Evolutionary conservation across 2,113 vertebrate species (phyloP).

Genomic region (Pipra filicauda): DNA sequence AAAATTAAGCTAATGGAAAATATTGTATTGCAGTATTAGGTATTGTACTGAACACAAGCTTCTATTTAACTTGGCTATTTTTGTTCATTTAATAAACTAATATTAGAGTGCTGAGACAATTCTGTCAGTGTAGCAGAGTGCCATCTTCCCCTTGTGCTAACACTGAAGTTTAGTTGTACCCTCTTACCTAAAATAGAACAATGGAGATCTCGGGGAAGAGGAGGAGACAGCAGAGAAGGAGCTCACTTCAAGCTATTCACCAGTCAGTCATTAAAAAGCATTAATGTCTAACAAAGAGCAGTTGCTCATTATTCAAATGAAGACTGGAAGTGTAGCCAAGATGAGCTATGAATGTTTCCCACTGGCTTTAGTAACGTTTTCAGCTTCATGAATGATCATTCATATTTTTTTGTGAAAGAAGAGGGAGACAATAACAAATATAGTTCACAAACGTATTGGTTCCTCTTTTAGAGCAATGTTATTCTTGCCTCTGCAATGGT

Average conservation of each 20-base stretch:
- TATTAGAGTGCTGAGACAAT: neutral
- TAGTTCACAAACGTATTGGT: neutral
- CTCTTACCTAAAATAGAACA: slow-evolving; percentile 10
- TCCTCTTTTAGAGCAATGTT: neutral
- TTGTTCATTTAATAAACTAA: neutral
- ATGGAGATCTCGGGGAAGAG: slow-evolving; percentile 3
- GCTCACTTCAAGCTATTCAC: slow-evolving; percentile 28
- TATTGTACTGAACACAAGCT: neutral
- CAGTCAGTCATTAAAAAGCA: slow-evolving; percentile 32
- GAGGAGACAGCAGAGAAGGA: slow-evolving; percentile 11
- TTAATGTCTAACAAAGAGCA: slow-evolving; percentile 57
- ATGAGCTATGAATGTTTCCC: slow-evolving; percentile 45
- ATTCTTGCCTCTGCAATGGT: neutral
- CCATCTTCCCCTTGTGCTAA: neutral
- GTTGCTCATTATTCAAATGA: slow-evolving; percentile 49
- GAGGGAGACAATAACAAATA: neutral
- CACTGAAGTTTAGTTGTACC: neutral
- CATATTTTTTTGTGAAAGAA: slow-evolving; percentile 46
- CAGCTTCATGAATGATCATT: slow-evolving; percentile 43
- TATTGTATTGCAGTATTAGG: neutral
- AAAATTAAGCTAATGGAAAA: neutral
- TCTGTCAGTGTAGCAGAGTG: neutral
- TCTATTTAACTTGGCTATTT: neutral
- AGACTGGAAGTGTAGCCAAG: slow-evolving; percentile 36
- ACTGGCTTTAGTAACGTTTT: neutral